Conservation (phyloP, 1,140 invertebrate species). For the Bombus balteatus region DNA sequence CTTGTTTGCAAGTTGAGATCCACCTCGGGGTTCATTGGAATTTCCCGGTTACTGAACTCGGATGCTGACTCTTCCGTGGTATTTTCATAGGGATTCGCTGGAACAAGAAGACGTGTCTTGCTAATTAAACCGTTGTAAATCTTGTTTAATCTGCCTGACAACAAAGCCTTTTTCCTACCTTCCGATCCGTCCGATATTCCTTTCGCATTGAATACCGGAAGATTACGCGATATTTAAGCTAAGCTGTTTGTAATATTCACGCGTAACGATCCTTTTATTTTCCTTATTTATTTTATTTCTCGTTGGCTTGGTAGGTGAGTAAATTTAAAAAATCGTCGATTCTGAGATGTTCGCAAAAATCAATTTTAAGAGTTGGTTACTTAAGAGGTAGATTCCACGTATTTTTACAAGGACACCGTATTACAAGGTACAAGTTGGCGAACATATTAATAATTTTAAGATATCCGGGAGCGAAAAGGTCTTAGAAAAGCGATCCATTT, state of each 20-base stretch:
- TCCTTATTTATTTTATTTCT: neutral
- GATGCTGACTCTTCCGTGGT: slow-evolving; percentile 85
- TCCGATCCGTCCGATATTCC: neutral
- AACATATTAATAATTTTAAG: no score
- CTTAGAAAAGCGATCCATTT: no score
- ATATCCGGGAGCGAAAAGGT: no score
- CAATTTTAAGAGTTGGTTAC: no score
- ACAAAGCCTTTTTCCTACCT: neutral
- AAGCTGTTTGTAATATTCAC: neutral
- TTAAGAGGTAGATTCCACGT: no score
- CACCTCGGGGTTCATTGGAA: slow-evolving; percentile 83
- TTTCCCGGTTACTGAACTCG: slow-evolving; percentile 82
- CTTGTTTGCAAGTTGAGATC: slow-evolving; percentile 85
- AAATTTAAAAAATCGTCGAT: neutral
- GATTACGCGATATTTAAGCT: neutral
- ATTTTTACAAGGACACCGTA: no score
- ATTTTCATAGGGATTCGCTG: slow-evolving; percentile 83
- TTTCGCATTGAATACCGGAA: neutral
- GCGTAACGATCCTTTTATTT: neutral
- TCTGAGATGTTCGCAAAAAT: no score
- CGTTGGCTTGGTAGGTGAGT: neutral
- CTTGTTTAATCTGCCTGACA: neutral
- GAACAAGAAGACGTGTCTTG: slow-evolving; percentile 33
- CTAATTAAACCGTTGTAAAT: slow-evolving; percentile 19
- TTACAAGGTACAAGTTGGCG: no score